Conservation (phyloP, 2,888 invertebrate species). For the Diplolepis rosae region DNA sequence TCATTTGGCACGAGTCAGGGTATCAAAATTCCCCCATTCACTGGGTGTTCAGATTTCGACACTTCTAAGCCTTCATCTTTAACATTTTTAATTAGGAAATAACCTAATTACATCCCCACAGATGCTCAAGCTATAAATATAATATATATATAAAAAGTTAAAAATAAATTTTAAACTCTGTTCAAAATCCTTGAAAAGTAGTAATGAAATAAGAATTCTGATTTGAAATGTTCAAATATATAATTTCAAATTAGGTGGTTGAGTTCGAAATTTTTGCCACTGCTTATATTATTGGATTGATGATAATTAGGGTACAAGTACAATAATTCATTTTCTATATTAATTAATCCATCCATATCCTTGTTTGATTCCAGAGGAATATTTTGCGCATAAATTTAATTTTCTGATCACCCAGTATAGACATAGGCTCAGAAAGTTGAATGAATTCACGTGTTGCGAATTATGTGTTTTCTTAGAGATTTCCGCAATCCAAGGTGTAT, state of each 20-base stretch:
- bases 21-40: constrained; percentile 27
- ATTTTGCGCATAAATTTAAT: not conserved
- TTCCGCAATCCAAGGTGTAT: constrained; percentile 43
- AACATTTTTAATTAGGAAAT: constrained; percentile 9
- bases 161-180: not conserved
- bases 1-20: constrained; percentile 47
- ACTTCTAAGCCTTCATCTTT: not conserved
- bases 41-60: constrained; percentile 4
- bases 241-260: too few species aligned
- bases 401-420: not conserved
- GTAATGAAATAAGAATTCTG: too few species aligned
- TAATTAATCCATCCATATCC: not conserved
- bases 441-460: constrained; percentile 25
- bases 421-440: not conserved
- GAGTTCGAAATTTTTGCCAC: too few species aligned
- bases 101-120: constrained; percentile 2
- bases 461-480: constrained; percentile 42
- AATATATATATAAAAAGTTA: not conserved
- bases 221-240: too few species aligned
- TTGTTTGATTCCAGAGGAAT: not conserved
- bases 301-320: too few species aligned
- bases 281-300: too few species aligned
- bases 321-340: too few species aligned
- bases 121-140: not conserved
- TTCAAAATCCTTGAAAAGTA: not conserved